These are phyloP conservation scores for Halictus rubicundus DNA, from an alignment of 1,140 invertebrate species.

Conservation along the genomic window DNA sequence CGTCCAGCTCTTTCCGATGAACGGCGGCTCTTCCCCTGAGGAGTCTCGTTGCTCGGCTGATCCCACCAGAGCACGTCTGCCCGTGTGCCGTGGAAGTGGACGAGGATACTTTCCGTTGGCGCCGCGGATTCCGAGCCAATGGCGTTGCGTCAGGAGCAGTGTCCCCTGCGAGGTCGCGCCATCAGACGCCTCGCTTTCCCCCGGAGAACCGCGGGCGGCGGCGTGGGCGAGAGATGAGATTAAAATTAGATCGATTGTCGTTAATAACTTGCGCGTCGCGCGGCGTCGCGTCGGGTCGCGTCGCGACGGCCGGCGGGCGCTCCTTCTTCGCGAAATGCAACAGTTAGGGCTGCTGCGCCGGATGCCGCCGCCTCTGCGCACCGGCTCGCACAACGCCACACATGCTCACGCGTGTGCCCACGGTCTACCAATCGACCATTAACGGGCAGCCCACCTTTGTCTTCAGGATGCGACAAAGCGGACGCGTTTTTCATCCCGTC, in stretches of 20 bases:
- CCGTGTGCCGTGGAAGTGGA: background rate
- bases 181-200: constrained; percentile 45
- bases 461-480: background rate
- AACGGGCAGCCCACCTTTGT: background rate
- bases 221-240: constrained; percentile 60
- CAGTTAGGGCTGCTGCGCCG: constrained; percentile 36
- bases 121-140: constrained; percentile 41
- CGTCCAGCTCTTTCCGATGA: background rate
- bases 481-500: background rate
- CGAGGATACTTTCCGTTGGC: constrained; percentile 49
- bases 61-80: background rate
- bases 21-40: background rate
- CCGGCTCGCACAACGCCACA: too few relatives aligned
- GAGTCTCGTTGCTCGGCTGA: background rate
- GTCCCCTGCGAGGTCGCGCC: constrained; percentile 58
- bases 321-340: constrained; percentile 47
- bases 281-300: too few relatives aligned
- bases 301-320: constrained; percentile 4
- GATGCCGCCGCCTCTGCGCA: too few relatives aligned
- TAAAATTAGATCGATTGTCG: constrained; percentile 67
- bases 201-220: constrained; percentile 21
- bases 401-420: too few relatives aligned
- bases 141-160: constrained; percentile 45
- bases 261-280: constrained; percentile 53
- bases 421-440: background rate